phyloP scores from a whole-genome alignment of 2,797 vertebrate species.

The Mormyrops attenuatus region DNA sequence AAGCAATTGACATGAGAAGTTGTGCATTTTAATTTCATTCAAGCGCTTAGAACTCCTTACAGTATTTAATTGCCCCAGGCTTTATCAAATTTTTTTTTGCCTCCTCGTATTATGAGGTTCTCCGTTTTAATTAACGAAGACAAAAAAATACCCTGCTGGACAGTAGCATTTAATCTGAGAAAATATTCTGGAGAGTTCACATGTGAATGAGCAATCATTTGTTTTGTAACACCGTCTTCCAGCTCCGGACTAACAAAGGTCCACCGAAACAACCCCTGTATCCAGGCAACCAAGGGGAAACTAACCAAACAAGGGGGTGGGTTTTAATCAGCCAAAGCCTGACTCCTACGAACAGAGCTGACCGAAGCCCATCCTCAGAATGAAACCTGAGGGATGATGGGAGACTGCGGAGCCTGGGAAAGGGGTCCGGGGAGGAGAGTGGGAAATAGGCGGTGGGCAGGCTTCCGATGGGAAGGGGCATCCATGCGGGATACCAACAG shows the following conservation, averaged over 20 bases:
- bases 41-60: not conserved
- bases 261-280: not conserved
- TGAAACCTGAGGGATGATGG: slow-evolving; percentile 18
- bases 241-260: not conserved
- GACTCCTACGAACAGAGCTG: not conserved
- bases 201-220: not conserved
- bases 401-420: slow-evolving; percentile 18
- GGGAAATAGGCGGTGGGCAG: not conserved
- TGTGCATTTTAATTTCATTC: not conserved
- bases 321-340: not conserved
- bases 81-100: not conserved
- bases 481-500: not conserved
- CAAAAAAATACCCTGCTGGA: not conserved
- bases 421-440: not conserved
- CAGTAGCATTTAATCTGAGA: not conserved
- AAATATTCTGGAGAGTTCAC: not conserved
- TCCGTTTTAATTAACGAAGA: not conserved
- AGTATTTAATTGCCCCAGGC: not conserved
- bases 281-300: not conserved
- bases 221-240: not conserved
- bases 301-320: not conserved
- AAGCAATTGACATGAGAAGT: not conserved
- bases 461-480: slow-evolving; percentile 4
- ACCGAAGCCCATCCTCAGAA: not conserved
- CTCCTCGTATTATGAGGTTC: not conserved